Conservation (phyloP, 2,113 vertebrate species). For the Choloepus hoffmanni region DNA sequence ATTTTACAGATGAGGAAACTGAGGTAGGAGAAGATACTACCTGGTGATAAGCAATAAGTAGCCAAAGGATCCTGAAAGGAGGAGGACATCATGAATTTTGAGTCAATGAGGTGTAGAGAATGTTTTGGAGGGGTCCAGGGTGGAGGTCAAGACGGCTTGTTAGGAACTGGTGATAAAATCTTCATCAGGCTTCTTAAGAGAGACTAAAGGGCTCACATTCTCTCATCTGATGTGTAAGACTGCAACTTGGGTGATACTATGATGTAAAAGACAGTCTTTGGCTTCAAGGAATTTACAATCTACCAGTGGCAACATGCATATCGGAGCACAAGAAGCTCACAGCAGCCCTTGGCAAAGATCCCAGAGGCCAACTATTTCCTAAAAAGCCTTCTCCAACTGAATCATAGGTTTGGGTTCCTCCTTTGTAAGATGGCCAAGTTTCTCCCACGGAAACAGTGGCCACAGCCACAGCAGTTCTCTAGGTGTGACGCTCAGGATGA, state of each 20-base stretch:
- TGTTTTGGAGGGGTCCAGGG: background rate
- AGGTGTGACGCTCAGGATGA: background rate
- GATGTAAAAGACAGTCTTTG: background rate
- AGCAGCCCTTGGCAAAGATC: background rate
- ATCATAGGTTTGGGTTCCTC: background rate
- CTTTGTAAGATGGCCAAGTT: background rate
- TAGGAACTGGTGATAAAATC: background rate
- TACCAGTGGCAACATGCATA: too few relatives aligned
- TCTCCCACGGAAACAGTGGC: background rate
- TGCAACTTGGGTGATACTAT: background rate
- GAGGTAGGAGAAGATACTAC: background rate
- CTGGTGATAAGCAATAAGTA: background rate
- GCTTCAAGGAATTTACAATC: background rate
- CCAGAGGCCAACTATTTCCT: background rate
- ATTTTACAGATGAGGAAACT: background rate
- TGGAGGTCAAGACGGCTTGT: background rate
- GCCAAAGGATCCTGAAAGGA: background rate
- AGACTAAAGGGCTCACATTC: background rate
- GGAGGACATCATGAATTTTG: background rate
- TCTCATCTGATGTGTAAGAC: background rate
- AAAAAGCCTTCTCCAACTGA: background rate
- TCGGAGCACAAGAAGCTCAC: background rate
- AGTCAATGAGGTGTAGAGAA: background rate
- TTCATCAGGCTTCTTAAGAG: background rate
- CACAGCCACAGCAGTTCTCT: background rate